Evolutionary conservation across 2,888 invertebrate genomes (phyloP).

Genomic region (Plagodis dolabraria): DNA sequence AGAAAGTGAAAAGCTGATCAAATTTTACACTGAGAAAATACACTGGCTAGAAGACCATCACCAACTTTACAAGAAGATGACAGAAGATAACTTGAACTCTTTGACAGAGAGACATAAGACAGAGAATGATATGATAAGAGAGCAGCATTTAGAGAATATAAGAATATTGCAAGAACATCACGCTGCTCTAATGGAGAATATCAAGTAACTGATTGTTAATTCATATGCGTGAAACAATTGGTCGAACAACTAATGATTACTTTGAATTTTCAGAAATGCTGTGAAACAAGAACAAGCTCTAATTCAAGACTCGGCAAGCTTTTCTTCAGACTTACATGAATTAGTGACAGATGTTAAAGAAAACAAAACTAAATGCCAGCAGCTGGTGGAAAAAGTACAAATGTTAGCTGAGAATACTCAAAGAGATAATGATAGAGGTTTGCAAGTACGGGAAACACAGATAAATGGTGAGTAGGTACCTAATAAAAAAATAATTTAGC

Average conservation of each 20-base stretch:
- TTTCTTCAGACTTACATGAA: conserved; percentile 78
- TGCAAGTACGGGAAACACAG: conserved; percentile 83
- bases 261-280: conserved; percentile 65
- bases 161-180: conserved; percentile 79
- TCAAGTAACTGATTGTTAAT: conserved; percentile 63
- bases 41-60: conserved; percentile 82
- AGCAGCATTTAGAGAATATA: conserved; percentile 77
- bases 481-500: neutral
- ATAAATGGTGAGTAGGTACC: conserved; percentile 74
- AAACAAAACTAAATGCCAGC: conserved; percentile 73
- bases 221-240: neutral
- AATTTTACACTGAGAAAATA: conserved; percentile 80
- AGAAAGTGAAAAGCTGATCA: conserved; percentile 81
- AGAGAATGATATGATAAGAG: conserved; percentile 70
- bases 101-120: conserved; percentile 75
- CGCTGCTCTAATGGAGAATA: conserved; percentile 82
- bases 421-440: conserved; percentile 72
- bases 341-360: conserved; percentile 75
- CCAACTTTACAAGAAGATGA: conserved; percentile 73
- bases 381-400: conserved; percentile 78
- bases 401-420: conserved; percentile 70
- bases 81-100: conserved; percentile 77
- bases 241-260: no score
- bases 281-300: conserved; percentile 80
- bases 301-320: conserved; percentile 77